phyloP scores from a whole-genome alignment of 1,140 invertebrate species.

The Pseudomyrmex dendroicus region DNA sequence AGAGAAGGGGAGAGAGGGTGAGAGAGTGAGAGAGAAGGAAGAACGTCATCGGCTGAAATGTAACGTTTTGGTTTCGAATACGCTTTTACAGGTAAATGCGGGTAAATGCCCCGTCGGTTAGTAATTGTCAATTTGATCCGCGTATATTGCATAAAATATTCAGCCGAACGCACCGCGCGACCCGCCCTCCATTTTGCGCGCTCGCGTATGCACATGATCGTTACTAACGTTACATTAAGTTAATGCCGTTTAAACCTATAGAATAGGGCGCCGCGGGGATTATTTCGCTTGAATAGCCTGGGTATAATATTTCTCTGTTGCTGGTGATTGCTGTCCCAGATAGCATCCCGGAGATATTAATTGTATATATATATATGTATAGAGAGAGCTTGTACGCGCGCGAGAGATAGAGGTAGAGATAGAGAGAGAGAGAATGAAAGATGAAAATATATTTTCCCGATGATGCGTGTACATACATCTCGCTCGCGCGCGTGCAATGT shows the following conservation, averaged over 20 bases:
- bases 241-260: constrained; percentile 60
- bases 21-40: neutral
- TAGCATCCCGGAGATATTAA: constrained; percentile 56
- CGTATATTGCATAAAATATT: constrained; percentile 62
- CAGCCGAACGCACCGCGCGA: constrained; percentile 9
- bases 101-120: constrained; percentile 56
- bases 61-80: constrained; percentile 48
- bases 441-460: constrained; percentile 25
- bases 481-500: neutral
- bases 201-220: constrained; percentile 35
- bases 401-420: neutral
- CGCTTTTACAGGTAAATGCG: constrained; percentile 55
- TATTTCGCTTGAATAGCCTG: constrained; percentile 53
- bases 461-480: constrained; percentile 1
- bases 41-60: constrained; percentile 52
- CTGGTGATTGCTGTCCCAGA: constrained; percentile 51
- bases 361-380: constrained; percentile 38
- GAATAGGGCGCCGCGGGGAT: constrained; percentile 58
- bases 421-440: neutral
- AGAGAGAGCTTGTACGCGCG: constrained; percentile 2
- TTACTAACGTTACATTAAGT: constrained; percentile 60
- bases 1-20: too few species aligned
- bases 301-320: constrained; percentile 52
- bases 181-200: constrained; percentile 49
- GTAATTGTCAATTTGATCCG: constrained; percentile 62